Percentiles rank a stretch among this genome's conserved stretches.
These are phyloP conservation scores for Agriopis leucophaearia DNA, from an alignment of 2,888 invertebrate species.

Conservation along the genomic window DNA sequence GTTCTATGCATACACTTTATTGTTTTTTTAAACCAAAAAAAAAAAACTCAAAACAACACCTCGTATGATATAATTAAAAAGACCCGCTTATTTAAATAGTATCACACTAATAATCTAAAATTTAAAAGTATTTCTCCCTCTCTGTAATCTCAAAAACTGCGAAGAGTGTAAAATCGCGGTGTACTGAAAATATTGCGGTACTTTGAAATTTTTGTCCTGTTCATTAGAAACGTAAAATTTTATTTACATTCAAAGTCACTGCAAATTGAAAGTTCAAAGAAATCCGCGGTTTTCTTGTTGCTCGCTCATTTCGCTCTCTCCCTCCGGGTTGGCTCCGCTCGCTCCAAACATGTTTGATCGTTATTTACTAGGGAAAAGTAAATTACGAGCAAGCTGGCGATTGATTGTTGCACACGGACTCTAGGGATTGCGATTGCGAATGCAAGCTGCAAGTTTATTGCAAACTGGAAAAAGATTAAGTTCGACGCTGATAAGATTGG, in stretches of 20 bases:
- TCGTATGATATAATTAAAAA: too few relatives aligned
- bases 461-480: slow-evolving; percentile 43
- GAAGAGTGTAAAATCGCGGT: too few relatives aligned
- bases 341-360: slow-evolving; percentile 58
- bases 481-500: slow-evolving; percentile 42
- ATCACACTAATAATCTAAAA: too few relatives aligned
- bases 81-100: too few relatives aligned
- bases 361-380: slow-evolving; percentile 77
- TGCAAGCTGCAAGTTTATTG: slow-evolving; percentile 70
- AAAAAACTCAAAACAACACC: too few relatives aligned
- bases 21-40: too few relatives aligned
- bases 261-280: slow-evolving; percentile 29
- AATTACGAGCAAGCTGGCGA: slow-evolving; percentile 70
- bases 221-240: slow-evolving; percentile 5
- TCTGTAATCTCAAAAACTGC: too few relatives aligned
- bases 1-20: too few relatives aligned
- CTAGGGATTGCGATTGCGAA: slow-evolving; percentile 61
- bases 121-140: too few relatives aligned
- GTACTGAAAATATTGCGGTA: slow-evolving; percentile 1
- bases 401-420: slow-evolving; percentile 71
- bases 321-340: slow-evolving; percentile 24
- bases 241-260: slow-evolving; percentile 24
- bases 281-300: slow-evolving; percentile 16
- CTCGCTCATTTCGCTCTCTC: slow-evolving; percentile 27
- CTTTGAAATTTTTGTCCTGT: slow-evolving; percentile 5